Evolutionary conservation across 2,888 invertebrate species (phyloP).

Genomic region (Drosophila colorata): DNA sequence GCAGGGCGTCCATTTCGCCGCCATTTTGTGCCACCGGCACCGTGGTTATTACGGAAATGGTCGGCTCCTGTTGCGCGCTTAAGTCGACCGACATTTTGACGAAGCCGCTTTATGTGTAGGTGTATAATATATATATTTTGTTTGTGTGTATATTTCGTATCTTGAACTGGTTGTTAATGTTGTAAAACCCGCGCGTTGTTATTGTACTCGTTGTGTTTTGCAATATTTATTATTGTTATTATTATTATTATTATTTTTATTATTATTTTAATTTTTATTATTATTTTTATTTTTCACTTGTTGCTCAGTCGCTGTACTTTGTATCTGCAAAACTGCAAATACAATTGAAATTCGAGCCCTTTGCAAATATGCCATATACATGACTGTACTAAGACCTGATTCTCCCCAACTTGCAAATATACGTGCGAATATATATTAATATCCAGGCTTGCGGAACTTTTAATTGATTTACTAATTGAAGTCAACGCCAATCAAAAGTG

Average conservation of each 20-base stretch:
- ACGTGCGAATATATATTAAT: no score
- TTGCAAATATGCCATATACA: not conserved
- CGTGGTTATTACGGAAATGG: constrained; percentile 83
- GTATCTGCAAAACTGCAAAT: constrained; percentile 4
- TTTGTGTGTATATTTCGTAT: not conserved
- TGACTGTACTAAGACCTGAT: no score
- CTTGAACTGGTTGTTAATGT: constrained; percentile 10
- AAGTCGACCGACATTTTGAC: constrained; percentile 83
- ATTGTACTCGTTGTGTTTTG: constrained; percentile 30
- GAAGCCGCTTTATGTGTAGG: constrained; percentile 1
- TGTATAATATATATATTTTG: not conserved
- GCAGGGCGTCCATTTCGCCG: constrained; percentile 92
- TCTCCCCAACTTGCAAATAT: no score
- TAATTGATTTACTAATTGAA: constrained; percentile 55
- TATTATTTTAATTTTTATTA: constrained; percentile 27
- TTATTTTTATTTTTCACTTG: constrained; percentile 28
- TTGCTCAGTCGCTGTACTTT: constrained; percentile 36
- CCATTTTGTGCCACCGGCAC: constrained; percentile 86
- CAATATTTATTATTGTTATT: constrained; percentile 20
- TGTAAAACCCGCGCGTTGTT: constrained; percentile 14
- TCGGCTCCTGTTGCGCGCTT: constrained; percentile 82
- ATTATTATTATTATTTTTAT: constrained; percentile 17
- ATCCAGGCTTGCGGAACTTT: constrained; percentile 27
- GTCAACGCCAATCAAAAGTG: constrained; percentile 27
- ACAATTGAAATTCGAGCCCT: constrained; percentile 1